Evolutionary conservation across 2,888 invertebrate genomes (phyloP), one percentile per base, ranked within the genome.

Genomic region (Carcina quercana): DNA sequence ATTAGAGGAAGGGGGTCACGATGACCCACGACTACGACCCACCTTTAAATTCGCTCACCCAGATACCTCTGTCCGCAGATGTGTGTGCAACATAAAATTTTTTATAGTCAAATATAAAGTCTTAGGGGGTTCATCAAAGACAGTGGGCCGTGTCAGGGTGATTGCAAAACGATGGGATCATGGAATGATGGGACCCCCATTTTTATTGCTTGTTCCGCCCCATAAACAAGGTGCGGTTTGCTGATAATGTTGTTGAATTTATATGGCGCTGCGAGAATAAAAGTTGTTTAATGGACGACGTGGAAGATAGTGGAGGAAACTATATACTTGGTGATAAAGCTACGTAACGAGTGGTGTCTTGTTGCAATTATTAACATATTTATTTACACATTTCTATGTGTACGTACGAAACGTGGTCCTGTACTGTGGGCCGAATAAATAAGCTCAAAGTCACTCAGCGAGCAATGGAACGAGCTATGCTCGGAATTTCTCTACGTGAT

Each of bases 191-290:
- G 24, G 24, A 26, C 64, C 72, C 68, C 64, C 62, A 35, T 58
- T 75, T 83, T 83, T 82, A 83, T 78, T 78, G 69, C 80, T 61
- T 76, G 82, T 80, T 71, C 75, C 82, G 79, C 67, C 49, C 56
- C 75, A 79, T 83, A 82, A 82, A 82, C 73, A 69, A 66, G 59
- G 53, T 59, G 67, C 56, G 66, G 68, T 59, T 50, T 53, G 53
- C 56, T 59, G 72, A 80, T 78, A 76, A 73, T 70, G 64, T 47
- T 53, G 51, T 47, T 46, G 59, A 66, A 66, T 68, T 64, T 64
- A 62, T 60, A 62, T 67, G 50, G 49, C 64, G 57, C 59, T 61
- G 55, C 43, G 47, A 48, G 47, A 61, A 65, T 71, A 71, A 73
- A 71, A 70, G 50, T 49, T 54, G 49, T 62, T 71, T 76, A 75